Conservation (phyloP, 2,113 vertebrate species). For the Zosterops hypoxanthus region DNA sequence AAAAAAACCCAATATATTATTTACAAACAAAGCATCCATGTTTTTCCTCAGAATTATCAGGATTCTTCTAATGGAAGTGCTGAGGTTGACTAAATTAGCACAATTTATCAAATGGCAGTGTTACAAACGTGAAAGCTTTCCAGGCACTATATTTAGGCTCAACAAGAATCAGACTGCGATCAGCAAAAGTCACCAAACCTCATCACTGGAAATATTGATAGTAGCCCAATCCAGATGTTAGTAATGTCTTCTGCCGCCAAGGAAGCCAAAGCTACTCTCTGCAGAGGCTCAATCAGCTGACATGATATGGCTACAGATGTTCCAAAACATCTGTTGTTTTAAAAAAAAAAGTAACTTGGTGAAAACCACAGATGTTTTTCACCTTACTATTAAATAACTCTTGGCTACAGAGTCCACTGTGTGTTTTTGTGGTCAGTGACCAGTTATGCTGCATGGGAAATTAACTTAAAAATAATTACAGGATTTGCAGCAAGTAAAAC, state of each 20-base stretch:
- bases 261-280: background rate
- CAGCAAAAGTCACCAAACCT: background rate
- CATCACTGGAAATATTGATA: background rate
- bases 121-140: background rate
- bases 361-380: background rate
- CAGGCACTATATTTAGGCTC: background rate
- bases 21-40: background rate
- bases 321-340: background rate
- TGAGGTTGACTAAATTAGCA: background rate
- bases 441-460: background rate
- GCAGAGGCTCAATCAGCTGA: background rate
- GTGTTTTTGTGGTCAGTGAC: background rate
- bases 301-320: background rate
- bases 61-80: background rate
- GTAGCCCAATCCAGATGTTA: constrained; percentile 3
- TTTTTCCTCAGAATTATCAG: background rate
- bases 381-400: background rate
- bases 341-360: background rate
- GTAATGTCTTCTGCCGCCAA: background rate
- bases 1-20: background rate
- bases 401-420: background rate
- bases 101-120: background rate
- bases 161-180: background rate
- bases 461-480: background rate
- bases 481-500: background rate